Evolutionary conservation across 2,888 invertebrate genomes (phyloP).

Genomic region (Volucella inflata): DNA sequence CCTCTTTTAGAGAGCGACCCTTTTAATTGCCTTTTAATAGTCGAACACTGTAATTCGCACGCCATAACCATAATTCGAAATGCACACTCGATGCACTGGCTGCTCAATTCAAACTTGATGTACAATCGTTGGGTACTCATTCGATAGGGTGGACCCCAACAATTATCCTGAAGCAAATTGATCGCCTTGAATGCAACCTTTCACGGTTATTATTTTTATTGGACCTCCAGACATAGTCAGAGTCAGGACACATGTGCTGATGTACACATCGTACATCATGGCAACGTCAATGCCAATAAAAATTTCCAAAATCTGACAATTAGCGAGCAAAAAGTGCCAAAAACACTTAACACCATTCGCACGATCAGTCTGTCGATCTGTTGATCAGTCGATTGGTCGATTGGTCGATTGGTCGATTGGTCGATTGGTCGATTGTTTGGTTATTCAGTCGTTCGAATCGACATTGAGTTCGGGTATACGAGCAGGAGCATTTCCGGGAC

Average conservation of each 20-base stretch:
- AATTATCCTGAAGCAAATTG: slow-evolving; percentile 68
- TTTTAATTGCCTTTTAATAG: slow-evolving; percentile 68
- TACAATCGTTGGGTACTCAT: background rate
- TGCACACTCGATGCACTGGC: slow-evolving; percentile 13
- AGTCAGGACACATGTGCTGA: too few relatives aligned
- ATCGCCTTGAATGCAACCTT: slow-evolving; percentile 74
- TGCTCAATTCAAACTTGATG: too few relatives aligned
- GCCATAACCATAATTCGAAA: slow-evolving; percentile 57
- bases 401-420: background rate
- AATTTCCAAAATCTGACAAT: slow-evolving; percentile 71
- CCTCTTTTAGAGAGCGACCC: slow-evolving; percentile 10
- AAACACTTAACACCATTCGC: slow-evolving; percentile 67
- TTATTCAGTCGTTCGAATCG: too few relatives aligned
- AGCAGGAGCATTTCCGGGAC: slow-evolving; percentile 65
- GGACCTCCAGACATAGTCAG: slow-evolving; percentile 24
- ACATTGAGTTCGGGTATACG: too few relatives aligned
- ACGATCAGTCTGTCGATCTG: background rate
- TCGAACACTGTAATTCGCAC: slow-evolving; percentile 71
- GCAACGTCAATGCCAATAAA: slow-evolving; percentile 52
- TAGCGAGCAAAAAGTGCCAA: slow-evolving; percentile 67
- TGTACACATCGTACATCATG: background rate
- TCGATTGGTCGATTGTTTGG: slow-evolving; percentile 18
- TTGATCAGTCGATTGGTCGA: slow-evolving; percentile 25
- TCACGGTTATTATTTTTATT: slow-evolving; percentile 80
- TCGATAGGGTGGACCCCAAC: slow-evolving; percentile 32